phyloP scores from a whole-genome alignment of 1,140 invertebrate genomes.

The Sminthurides bifidus region DNA sequence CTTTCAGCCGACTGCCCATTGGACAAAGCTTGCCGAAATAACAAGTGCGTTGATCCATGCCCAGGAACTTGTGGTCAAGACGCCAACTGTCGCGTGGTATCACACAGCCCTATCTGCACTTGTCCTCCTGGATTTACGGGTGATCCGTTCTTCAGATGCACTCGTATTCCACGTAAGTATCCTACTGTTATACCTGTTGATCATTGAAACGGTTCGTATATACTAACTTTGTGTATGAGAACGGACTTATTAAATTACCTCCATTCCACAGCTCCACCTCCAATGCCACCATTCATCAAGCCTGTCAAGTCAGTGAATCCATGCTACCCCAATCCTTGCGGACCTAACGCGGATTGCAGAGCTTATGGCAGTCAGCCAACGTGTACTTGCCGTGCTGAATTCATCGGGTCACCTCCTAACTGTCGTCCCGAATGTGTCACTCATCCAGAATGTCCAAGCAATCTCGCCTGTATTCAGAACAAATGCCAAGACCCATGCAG shows the following conservation, averaged over 20 bases:
- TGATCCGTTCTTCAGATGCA: conserved; percentile 17
- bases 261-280: too few relatives aligned
- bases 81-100: conserved; percentile 64
- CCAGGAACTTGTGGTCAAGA: conserved; percentile 57
- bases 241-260: too few relatives aligned
- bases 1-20: conserved; percentile 60
- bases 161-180: conserved; percentile 10
- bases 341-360: conserved; percentile 59
- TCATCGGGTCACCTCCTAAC: conserved; percentile 46
- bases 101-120: conserved; percentile 60
- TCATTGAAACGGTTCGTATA: not conserved
- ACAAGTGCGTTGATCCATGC: conserved; percentile 46
- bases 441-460: conserved; percentile 64
- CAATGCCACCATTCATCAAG: too few relatives aligned
- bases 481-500: conserved; percentile 73
- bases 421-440: conserved; percentile 58
- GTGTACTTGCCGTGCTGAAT: conserved; percentile 52
- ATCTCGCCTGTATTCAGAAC: conserved; percentile 66
- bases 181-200: conserved; percentile 36
- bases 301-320: too few relatives aligned
- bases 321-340: conserved; percentile 34
- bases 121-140: conserved; percentile 46
- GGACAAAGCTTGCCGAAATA: conserved; percentile 55
- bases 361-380: conserved; percentile 43
- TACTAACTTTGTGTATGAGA: too few relatives aligned